These are phyloP conservation scores for Stictocephala bisonia DNA, from an alignment of 2,888 invertebrate genomes.

Conservation along the genomic window DNA sequence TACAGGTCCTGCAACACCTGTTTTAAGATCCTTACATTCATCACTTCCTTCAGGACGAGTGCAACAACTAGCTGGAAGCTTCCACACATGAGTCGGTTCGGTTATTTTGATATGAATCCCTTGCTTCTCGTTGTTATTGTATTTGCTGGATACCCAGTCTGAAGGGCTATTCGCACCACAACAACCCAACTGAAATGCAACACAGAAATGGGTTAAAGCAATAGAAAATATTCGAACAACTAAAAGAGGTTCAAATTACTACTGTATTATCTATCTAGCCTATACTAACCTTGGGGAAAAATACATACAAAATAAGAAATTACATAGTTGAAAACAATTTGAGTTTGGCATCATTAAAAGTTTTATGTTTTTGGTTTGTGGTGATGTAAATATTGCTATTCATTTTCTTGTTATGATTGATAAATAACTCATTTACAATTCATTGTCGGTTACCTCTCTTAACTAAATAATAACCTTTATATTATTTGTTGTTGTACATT, in stretches of 20 bases:
- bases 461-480: too few species aligned
- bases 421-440: too few species aligned
- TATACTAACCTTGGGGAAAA: too few species aligned
- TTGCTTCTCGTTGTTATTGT: constrained; percentile 67
- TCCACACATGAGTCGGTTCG: constrained; percentile 64
- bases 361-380: not conserved
- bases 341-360: not conserved
- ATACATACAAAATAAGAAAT: too few species aligned
- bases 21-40: constrained; percentile 67
- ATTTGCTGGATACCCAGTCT: constrained; percentile 78
- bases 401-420: too few species aligned
- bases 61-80: constrained; percentile 75
- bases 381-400: too few species aligned
- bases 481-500: too few species aligned
- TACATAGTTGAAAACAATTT: not conserved
- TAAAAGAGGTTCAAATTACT: too few species aligned
- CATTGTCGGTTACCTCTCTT: too few species aligned
- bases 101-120: constrained; percentile 68
- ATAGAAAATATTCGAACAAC: not conserved
- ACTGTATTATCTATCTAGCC: not conserved
- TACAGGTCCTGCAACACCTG: constrained; percentile 65
- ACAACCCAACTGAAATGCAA: constrained; percentile 71
- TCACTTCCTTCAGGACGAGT: constrained; percentile 65
- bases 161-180: constrained; percentile 80
- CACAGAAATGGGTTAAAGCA: not conserved